Percentiles rank a stretch among this genome's conserved stretches.
phyloP scores from a whole-genome alignment of 2,888 invertebrate species.

The Drosophila greeni region DNA sequence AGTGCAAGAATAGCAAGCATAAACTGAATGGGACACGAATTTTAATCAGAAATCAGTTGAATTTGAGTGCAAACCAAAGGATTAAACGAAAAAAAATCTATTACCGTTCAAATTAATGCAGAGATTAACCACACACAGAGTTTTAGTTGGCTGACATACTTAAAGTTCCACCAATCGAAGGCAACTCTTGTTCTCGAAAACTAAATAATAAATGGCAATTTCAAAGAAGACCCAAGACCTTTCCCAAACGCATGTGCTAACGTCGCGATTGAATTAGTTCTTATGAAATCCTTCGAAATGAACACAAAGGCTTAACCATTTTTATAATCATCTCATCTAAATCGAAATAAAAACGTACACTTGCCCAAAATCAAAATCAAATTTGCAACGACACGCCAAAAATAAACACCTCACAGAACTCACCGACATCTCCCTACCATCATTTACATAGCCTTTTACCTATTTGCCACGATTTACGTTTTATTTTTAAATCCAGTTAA shows the following conservation, averaged over 20 bases:
- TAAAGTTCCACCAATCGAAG: constrained; percentile 51
- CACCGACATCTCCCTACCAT: constrained; percentile 22
- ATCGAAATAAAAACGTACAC: constrained; percentile 74
- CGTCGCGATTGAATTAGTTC: constrained; percentile 50
- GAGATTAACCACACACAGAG: constrained; percentile 76
- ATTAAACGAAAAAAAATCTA: constrained; percentile 31
- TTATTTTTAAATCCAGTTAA: constrained; percentile 52
- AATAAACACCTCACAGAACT: constrained; percentile 28
- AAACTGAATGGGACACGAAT: constrained; percentile 47
- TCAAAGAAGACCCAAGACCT: constrained; percentile 38
- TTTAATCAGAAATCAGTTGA: constrained; percentile 73
- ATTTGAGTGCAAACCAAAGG: constrained; percentile 45
- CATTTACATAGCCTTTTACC: constrained; percentile 41
- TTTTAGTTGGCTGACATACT: constrained; percentile 67
- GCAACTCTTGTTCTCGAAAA: constrained; percentile 44
- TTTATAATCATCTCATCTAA: constrained; percentile 79
- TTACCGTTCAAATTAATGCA: constrained; percentile 62
- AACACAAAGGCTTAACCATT: constrained; percentile 79
- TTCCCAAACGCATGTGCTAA: constrained; percentile 52
- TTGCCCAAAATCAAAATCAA: constrained; percentile 45
- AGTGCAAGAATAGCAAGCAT: constrained; percentile 52
- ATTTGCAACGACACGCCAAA: constrained; percentile 26
- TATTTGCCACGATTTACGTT: constrained; percentile 69
- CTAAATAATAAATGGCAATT: constrained; percentile 51
- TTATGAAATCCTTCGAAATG: constrained; percentile 39